Percentiles rank a stretch among this genome's conserved stretches.
These are phyloP conservation scores for Pipistrellus kuhlii DNA, from an alignment of 2,797 vertebrate genomes.

Conservation along the genomic window DNA sequence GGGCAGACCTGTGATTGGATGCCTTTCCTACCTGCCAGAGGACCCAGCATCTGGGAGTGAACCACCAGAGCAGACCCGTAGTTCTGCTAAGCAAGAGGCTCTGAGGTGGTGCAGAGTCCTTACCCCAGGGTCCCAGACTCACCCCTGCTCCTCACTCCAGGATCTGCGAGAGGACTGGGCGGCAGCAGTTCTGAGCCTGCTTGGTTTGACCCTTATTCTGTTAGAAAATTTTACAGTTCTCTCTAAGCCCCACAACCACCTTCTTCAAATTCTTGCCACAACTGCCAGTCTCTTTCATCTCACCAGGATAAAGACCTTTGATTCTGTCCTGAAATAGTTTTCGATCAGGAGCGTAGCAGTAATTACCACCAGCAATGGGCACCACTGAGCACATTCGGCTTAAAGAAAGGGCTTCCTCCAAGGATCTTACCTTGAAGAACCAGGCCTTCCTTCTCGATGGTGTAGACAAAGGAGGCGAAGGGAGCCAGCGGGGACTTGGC, in stretches of 20 bases:
- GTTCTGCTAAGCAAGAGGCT: not conserved
- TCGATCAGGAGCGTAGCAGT: not conserved
- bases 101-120: not conserved
- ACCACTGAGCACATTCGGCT: not conserved
- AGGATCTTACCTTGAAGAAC: conserved; percentile 89
- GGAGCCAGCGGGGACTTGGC: conserved; percentile 92
- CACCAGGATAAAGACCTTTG: conserved; percentile 10
- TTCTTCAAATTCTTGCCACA: conserved; percentile 33
- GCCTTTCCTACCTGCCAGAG: not conserved
- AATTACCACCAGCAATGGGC: not conserved
- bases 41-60: not conserved
- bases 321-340: conserved; percentile 3
- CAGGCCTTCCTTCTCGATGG: conserved; percentile 89
- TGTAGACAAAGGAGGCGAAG: conserved; percentile 88
- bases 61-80: not conserved
- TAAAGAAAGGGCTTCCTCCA: conserved; percentile 31
- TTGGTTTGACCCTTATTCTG: not conserved
- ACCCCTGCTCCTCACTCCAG: not conserved
- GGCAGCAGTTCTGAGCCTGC: not conserved
- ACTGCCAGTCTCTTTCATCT: not conserved
- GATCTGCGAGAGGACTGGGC: not conserved
- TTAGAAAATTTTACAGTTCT: not conserved
- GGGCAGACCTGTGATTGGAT: not conserved
- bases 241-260: not conserved
- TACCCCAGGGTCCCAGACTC: not conserved